These are phyloP conservation scores for Galerucella nymphaeae DNA, from an alignment of 2,888 invertebrate genomes.

Conservation along the genomic window DNA sequence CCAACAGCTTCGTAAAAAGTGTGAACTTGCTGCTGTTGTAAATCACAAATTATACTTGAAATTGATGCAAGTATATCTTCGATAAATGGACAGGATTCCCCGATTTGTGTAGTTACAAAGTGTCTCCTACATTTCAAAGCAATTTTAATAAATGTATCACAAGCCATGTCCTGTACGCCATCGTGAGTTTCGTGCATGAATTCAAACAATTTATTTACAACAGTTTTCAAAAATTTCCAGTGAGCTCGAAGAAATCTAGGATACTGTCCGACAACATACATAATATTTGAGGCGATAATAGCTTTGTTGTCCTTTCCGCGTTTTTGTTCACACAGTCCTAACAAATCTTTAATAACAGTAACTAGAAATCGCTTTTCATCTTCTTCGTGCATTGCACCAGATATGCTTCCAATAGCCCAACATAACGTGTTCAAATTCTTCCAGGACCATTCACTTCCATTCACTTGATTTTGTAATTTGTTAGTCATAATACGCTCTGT, in stretches of 20 bases:
- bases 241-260: conserved; percentile 98
- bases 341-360: conserved; percentile 96
- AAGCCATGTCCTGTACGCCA: conserved; percentile 99
- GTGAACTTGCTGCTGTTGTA: conserved; percentile 98
- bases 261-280: conserved; percentile 99
- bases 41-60: conserved; percentile 97
- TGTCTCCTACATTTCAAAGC: conserved; percentile 97
- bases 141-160: conserved; percentile 99
- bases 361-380: conserved; percentile 99
- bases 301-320: conserved; percentile 99
- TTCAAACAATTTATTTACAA: conserved; percentile 99
- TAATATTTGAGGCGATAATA: conserved; percentile 99
- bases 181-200: conserved; percentile 99
- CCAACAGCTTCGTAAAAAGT: conserved; percentile 99
- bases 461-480: conserved; percentile 97
- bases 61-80: conserved; percentile 97
- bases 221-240: conserved; percentile 99
- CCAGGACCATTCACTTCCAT: conserved; percentile 99
- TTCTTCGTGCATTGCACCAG: conserved; percentile 98
- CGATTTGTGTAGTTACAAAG: conserved; percentile 96
- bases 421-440: conserved; percentile 99
- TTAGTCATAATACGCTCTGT: conserved; percentile 99
- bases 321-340: conserved; percentile 98
- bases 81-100: conserved; percentile 97
- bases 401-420: conserved; percentile 96